Evolutionary conservation across 1,140 invertebrate genomes (phyloP).

Genomic region (Scaptodrosophila lebanonensis): DNA sequence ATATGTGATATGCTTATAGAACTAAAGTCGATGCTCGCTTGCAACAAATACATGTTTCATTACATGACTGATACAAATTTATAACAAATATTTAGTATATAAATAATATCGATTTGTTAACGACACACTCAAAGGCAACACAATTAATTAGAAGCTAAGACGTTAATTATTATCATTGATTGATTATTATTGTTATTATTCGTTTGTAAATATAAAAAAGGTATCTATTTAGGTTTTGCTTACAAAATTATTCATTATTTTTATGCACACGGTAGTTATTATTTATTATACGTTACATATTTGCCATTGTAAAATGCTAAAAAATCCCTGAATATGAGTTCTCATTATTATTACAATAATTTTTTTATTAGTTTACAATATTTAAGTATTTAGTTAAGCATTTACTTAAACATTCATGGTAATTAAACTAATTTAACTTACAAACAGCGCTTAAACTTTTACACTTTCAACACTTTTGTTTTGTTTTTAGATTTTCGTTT

Average conservation of each 20-base stretch:
- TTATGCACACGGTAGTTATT: slow-evolving; percentile 20
- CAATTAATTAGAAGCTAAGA: slow-evolving; percentile 17
- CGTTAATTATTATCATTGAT: too few relatives aligned
- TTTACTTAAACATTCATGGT: slow-evolving; percentile 38
- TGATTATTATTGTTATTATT: too few relatives aligned
- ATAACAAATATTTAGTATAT: slow-evolving; percentile 45
- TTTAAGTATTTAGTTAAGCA: too few relatives aligned
- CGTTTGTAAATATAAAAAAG: background rate
- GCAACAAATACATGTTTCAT: slow-evolving; percentile 24
- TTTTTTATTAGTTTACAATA: too few relatives aligned
- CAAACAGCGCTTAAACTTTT: slow-evolving; percentile 24
- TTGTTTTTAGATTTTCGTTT: too few relatives aligned
- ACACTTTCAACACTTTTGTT: slow-evolving; percentile 32
- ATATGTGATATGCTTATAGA: slow-evolving; percentile 61
- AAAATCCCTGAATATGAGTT: slow-evolving; percentile 77
- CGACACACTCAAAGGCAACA: slow-evolving; percentile 21
- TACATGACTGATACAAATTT: slow-evolving; percentile 12
- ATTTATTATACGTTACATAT: slow-evolving; percentile 6
- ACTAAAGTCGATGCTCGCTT: slow-evolving; percentile 60
- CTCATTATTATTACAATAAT: slow-evolving; percentile 57
- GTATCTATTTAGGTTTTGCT: too few relatives aligned
- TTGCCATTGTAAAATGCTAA: slow-evolving; percentile 72
- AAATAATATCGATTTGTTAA: slow-evolving; percentile 35
- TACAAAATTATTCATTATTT: background rate
- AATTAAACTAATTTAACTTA: slow-evolving; percentile 37